A percentile compares a stretch with the other conserved stretches of the same genome.
phyloP scores from a whole-genome alignment of 2,888 invertebrate species.

The Scaptomyza polygonia region DNA sequence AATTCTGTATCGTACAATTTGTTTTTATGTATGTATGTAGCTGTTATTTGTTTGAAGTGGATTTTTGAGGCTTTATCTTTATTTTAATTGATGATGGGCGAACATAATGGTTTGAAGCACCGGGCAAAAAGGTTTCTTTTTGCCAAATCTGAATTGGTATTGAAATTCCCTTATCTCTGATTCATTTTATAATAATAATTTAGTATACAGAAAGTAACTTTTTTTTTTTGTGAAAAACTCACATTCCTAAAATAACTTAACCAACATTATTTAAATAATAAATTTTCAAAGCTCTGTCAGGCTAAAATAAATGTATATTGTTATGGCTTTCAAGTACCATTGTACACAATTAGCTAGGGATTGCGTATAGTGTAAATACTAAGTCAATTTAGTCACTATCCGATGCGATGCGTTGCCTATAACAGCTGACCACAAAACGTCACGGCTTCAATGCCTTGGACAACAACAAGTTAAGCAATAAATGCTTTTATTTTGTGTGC shows the following conservation, averaged over 20 bases:
- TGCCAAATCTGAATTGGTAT: too few relatives aligned
- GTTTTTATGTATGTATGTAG: background rate
- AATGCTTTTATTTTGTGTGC: conserved; percentile 37
- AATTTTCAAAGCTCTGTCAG: background rate
- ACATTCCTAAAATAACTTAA: too few relatives aligned
- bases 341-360: background rate
- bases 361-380: conserved; percentile 8
- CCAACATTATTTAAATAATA: too few relatives aligned
- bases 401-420: conserved; percentile 28
- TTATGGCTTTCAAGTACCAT: too few relatives aligned
- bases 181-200: too few relatives aligned
- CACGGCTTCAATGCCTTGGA: conserved; percentile 42
- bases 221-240: too few relatives aligned
- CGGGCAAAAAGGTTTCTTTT: too few relatives aligned
- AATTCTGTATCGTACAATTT: background rate
- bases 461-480: conserved; percentile 50
- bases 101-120: too few relatives aligned
- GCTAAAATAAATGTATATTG: background rate
- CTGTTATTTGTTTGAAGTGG: too few relatives aligned
- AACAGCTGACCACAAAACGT: conserved; percentile 38
- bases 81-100: too few relatives aligned
- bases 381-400: conserved; percentile 30
- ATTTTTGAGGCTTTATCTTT: background rate
- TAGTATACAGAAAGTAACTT: too few relatives aligned
- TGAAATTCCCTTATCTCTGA: too few relatives aligned